Evolutionary conservation across 64 coral and sea anemone genomes (phyloP), one percentile per base, ranked within the genome.

Genomic region (Stichodactyla mertensii): DNA sequence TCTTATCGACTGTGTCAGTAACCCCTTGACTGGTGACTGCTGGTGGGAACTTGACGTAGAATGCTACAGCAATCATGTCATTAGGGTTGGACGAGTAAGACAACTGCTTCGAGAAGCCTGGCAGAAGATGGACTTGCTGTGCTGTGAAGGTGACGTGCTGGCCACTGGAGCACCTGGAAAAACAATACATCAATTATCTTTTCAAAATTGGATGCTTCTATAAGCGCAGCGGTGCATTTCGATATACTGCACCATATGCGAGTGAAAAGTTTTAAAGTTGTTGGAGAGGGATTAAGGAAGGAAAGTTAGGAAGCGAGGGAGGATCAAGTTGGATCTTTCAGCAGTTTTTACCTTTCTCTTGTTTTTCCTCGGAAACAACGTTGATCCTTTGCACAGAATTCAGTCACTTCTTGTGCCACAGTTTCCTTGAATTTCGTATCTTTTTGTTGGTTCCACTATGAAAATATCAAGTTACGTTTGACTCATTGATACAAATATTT

Each of bases 21-120:
- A 45, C 36, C 36, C 36, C 51, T 53, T 18, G 13, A 52, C 0
- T 8, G 26, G 51, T 52, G 26, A 81, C 52, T 18, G 5, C 78
- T 53, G 78, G 7, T 81, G 78, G 78, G 6, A 81, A 81, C 26
- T 18, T 81, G 4, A 81, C 78, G 78, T 81, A 81, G 78, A 81
- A 81, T 55, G 53, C 14, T 7, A 81, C 22, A 45, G 71, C 71
- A 45, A 27, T 45, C 71, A 77, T 24, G 31, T 45, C 10, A 45
- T 45, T 20, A 77, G 71, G 58, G 58, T 16, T 23, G n/a, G 71
- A 7, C n/a, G n/a, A 27, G 31, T 27, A 77, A 61, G 58, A 61
- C n/a, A 77, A 45, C 71, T 77, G 71, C 71, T 19, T n/a, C 22
- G 71, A n/a, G 71, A 19, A 77, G 22, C 71, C 71, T 61, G 58